phyloP scores from a whole-genome alignment of 2,888 invertebrate genomes.

The Nephrotoma appendiculata region DNA sequence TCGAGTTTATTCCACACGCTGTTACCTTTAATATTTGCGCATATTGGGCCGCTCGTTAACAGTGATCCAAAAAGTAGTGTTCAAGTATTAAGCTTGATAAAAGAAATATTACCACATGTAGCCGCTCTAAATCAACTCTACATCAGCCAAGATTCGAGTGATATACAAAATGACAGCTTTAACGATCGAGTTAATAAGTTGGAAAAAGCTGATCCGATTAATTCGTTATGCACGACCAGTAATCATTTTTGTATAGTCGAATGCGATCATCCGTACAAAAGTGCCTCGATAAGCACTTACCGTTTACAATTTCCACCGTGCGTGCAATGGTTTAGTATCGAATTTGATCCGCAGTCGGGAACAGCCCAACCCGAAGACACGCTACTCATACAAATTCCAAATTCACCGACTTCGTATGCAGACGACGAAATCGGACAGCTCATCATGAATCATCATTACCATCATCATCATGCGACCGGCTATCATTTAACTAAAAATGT shows the following conservation, averaged over 20 bases:
- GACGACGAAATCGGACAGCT: background rate
- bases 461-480: background rate
- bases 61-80: constrained; percentile 81
- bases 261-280: constrained; percentile 93
- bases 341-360: constrained; percentile 84
- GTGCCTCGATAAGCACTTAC: constrained; percentile 71
- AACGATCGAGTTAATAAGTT: constrained; percentile 13
- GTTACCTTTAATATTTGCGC: constrained; percentile 71
- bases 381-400: constrained; percentile 53
- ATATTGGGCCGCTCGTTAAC: constrained; percentile 58
- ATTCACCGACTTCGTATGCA: background rate
- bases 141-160: constrained; percentile 21
- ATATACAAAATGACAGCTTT: constrained; percentile 15
- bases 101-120: constrained; percentile 78
- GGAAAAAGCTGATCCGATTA: constrained; percentile 20
- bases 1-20: constrained; percentile 53
- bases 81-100: constrained; percentile 70
- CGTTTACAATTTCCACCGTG: constrained; percentile 77
- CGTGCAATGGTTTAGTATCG: constrained; percentile 84
- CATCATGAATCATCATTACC: background rate
- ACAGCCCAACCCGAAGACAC: constrained; percentile 91
- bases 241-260: constrained; percentile 85
- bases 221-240: constrained; percentile 48
- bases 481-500: background rate
- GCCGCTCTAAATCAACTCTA: constrained; percentile 64